A percentile compares a stretch with the other conserved stretches of the same genome.
phyloP scores from a whole-genome alignment of 2,888 invertebrate species.

The Hydropsyche betteni region DNA sequence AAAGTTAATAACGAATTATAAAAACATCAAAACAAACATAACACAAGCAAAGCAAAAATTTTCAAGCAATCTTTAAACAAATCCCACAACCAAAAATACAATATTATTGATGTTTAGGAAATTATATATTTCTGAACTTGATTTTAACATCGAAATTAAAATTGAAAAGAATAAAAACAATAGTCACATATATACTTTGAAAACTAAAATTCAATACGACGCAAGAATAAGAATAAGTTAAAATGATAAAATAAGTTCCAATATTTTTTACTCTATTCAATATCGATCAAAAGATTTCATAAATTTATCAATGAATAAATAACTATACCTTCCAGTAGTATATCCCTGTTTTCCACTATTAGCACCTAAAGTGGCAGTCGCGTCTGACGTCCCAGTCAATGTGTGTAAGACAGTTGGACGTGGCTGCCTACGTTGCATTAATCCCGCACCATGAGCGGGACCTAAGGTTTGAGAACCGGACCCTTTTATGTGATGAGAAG shows the following conservation, averaged over 20 bases:
- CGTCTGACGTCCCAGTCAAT: conserved; percentile 24
- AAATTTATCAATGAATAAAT: not conserved
- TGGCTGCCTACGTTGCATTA: conserved; percentile 54
- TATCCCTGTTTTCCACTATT: conserved; percentile 52
- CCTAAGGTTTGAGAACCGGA: conserved; percentile 47
- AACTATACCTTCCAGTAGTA: conserved; percentile 39
- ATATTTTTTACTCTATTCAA: not conserved
- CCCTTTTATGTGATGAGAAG: conserved; percentile 51
- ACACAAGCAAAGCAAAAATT: not conserved
- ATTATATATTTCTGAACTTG: no score
- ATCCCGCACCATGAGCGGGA: conserved; percentile 42
- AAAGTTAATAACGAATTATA: not conserved
- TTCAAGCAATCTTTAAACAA: no score
- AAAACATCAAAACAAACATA: not conserved
- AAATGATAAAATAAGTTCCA: no score
- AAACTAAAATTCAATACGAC: no score
- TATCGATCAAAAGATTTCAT: not conserved
- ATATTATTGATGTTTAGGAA: no score
- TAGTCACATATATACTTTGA: no score
- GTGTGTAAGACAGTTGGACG: conserved; percentile 54
- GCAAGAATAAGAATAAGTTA: no score
- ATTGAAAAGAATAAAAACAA: no score
- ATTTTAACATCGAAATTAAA: no score
- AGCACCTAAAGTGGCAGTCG: conserved; percentile 13
- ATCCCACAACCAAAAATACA: no score